These are phyloP conservation scores for Stratiolaelaps scimitus DNA, from an alignment of 1,140 invertebrate species.

Conservation along the genomic window DNA sequence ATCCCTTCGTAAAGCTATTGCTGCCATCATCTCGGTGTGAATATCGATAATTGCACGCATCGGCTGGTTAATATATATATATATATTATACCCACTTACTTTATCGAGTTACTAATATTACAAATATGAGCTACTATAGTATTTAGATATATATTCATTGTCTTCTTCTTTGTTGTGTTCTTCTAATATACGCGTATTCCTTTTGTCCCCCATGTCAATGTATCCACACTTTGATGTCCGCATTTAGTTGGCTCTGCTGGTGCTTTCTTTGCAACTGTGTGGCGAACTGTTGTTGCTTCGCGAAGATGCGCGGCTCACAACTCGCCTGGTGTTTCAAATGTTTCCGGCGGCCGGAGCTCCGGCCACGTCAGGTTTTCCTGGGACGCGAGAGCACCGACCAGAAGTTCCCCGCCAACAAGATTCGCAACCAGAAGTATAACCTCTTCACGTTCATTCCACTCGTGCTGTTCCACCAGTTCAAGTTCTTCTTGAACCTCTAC, in stretches of 20 bases:
- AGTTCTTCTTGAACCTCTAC: conserved; percentile 96
- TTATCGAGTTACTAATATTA: too few species aligned
- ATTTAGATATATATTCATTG: too few species aligned
- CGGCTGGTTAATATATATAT: too few species aligned
- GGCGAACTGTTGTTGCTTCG: not conserved
- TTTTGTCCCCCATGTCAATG: too few species aligned
- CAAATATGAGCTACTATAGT: too few species aligned
- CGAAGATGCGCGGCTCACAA: conserved; percentile 25
- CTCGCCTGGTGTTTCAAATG: conserved; percentile 20
- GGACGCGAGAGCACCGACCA: conserved; percentile 34
- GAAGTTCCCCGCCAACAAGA: conserved; percentile 85
- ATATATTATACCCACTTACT: too few species aligned
- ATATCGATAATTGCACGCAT: too few species aligned
- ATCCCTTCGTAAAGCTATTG: too few species aligned
- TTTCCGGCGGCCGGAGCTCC: conserved; percentile 14
- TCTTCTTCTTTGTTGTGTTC: too few species aligned
- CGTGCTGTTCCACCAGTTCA: conserved; percentile 97
- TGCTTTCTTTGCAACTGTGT: not conserved
- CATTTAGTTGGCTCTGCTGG: conserved; percentile 8
- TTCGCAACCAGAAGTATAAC: conserved; percentile 98
- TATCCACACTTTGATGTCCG: too few species aligned
- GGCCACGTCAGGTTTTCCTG: conserved; percentile 21
- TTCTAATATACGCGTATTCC: too few species aligned
- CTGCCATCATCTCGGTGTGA: too few species aligned
- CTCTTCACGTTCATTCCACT: conserved; percentile 92